These are phyloP conservation scores for Danaus plexippus DNA, from an alignment of 1,140 invertebrate species.

Conservation along the genomic window DNA sequence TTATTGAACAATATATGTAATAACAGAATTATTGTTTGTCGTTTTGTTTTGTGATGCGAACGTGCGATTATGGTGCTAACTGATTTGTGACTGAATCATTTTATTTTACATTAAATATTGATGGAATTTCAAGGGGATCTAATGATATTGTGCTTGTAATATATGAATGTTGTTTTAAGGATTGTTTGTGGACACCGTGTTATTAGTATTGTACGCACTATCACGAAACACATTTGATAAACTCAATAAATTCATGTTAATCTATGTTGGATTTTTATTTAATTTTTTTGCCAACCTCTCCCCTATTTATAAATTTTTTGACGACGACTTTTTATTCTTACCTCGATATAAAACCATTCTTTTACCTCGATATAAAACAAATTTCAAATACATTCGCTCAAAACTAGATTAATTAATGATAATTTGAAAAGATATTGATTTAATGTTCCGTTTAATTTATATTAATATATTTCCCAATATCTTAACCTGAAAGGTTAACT, in stretches of 20 bases:
- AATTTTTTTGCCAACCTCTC: slow-evolving; percentile 13
- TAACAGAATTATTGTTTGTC: slow-evolving; percentile 35
- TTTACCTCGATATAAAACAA: no score
- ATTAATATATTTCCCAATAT: no score
- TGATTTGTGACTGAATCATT: slow-evolving; percentile 2
- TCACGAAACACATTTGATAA: slow-evolving; percentile 64
- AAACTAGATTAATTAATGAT: no score
- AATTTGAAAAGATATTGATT: no score
- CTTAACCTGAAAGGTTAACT: no score
- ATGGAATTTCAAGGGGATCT: slow-evolving; percentile 14
- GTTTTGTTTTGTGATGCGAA: slow-evolving; percentile 38
- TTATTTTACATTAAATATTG: slow-evolving; percentile 9
- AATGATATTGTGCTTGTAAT: slow-evolving; percentile 41
- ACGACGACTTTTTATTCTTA: no score
- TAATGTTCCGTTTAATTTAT: no score
- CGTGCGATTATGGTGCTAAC: slow-evolving; percentile 30
- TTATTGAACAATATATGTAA: slow-evolving; percentile 35
- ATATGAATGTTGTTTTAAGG: slow-evolving; percentile 13
- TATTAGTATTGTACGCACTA: slow-evolving; percentile 55
- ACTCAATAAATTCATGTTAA: slow-evolving; percentile 68
- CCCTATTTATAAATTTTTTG: background rate
- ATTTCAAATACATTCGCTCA: no score
- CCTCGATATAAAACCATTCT: no score
- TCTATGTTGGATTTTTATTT: slow-evolving; percentile 32
- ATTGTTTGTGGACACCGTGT: slow-evolving; percentile 54